A percentile compares a stretch with the other conserved stretches of the same genome.
Evolutionary conservation across 1,140 invertebrate genomes (phyloP).

Genomic region (Sitobion miscanthi): DNA sequence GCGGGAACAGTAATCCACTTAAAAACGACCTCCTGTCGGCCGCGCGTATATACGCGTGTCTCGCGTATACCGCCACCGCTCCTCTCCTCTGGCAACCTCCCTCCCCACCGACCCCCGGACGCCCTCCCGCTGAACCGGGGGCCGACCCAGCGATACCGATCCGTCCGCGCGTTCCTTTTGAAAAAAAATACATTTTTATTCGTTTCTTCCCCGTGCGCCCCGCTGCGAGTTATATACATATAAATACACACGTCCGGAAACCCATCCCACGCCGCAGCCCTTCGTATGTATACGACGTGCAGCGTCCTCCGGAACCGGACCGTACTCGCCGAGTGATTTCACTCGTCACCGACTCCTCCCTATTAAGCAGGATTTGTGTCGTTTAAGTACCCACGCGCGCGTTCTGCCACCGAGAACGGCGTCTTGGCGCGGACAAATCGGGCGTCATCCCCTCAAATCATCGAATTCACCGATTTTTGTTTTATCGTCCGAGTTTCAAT

Average conservation of each 20-base stretch:
- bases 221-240: not conserved
- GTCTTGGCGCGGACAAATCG: not conserved
- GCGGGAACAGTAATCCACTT: constrained; percentile 54
- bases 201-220: constrained; percentile 20
- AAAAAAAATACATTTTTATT: constrained; percentile 12
- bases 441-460: not conserved
- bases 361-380: not conserved
- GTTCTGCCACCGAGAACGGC: not conserved
- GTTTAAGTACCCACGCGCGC: not conserved
- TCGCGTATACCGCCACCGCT: not conserved
- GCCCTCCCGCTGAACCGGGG: not conserved
- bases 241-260: not conserved
- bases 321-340: not conserved
- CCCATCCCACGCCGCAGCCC: not conserved
- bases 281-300: not conserved
- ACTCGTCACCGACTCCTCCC: not conserved
- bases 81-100: too few relatives aligned
- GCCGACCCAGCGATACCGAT: constrained; percentile 21
- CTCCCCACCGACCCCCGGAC: not conserved
- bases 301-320: not conserved
- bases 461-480: not conserved
- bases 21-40: constrained; percentile 54
- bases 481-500: not conserved
- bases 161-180: not conserved
- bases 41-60: not conserved